Evolutionary conservation across 2,113 vertebrate species (phyloP), one percentile per base, ranked within the genome.

Genomic region (Peromyscus polionotus): DNA sequence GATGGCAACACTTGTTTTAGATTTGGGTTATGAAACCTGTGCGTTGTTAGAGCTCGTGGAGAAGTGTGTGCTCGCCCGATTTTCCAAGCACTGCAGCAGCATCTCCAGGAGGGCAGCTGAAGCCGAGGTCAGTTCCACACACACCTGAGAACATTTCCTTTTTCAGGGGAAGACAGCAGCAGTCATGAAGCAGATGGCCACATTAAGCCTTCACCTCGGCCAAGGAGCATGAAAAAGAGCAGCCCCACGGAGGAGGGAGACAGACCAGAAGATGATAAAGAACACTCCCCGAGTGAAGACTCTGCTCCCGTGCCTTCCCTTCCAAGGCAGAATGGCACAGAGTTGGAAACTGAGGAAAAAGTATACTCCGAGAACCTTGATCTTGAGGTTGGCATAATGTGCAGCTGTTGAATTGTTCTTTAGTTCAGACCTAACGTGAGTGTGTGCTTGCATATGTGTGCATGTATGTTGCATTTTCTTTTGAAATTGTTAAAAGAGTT

Each of bases 151-250:
- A 0, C 13, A 72, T 90, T 95, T 92, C 59, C 24, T 96, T 97
- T 93, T 97, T 96, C 75, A 98, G 95, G 91, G 96, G 97, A 97
- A 92, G 95, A 93, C 85, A 95, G 90, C 89, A 97, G 93, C 65
- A 86, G 93, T 88, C 51, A 94, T 85, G 51, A 93, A 20, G 93
- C 98, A 48, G 98, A 96, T 77, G 97, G 97, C 77, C 97, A 95
- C 24, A 98, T 98, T 1, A 99, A 96, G 96, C 99, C 99, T 90
- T 99, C 97, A 96, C 99, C 99, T 94, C 98, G 98, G 39, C 98
- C 99, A 68, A 98, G 99, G 97, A 98, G 91, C 73, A 42, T 98
- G 36, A 98, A 94, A 83, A 96, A 98, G 95, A 98, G 77, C 36
- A 94, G 26, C 88, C 98, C 83, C 1, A 2, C 42, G 10, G 96